A percentile compares a stretch with the other conserved stretches of the same genome.
These are phyloP conservation scores for Dicrostonyx torquatus DNA, from an alignment of 2,797 vertebrate genomes.

Conservation along the genomic window DNA sequence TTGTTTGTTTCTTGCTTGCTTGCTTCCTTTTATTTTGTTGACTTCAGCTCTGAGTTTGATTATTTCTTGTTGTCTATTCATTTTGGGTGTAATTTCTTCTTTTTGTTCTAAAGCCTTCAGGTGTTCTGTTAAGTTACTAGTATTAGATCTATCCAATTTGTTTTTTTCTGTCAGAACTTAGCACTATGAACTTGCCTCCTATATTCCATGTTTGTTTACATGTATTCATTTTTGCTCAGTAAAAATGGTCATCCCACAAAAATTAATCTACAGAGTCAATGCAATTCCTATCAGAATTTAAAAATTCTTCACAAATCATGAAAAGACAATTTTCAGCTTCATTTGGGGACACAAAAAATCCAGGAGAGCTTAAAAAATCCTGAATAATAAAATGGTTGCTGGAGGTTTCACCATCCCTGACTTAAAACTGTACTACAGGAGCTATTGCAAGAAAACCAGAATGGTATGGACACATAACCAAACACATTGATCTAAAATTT, in stretches of 20 bases:
- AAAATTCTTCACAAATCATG: neutral
- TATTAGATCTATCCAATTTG: neutral
- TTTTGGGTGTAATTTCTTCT: neutral
- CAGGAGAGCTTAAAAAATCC: neutral
- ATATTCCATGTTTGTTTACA: no score
- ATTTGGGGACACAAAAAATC: neutral
- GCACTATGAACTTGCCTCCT: neutral
- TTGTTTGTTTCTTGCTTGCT: neutral
- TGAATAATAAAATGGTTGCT: neutral
- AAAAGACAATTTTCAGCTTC: neutral
- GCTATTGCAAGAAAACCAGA: neutral
- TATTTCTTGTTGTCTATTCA: neutral
- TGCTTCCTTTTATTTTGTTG: neutral
- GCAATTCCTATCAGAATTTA: neutral
- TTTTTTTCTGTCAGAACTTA: neutral
- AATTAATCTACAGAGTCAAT: neutral
- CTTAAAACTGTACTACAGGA: neutral
- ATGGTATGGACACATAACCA: neutral
- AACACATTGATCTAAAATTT: neutral
- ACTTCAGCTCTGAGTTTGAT: neutral
- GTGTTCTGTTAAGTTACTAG: neutral
- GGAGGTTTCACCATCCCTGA: neutral
- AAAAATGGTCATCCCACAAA: neutral
- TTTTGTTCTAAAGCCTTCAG: neutral
- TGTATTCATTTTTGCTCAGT: neutral